Percentiles rank a stretch among this genome's conserved stretches.
These are phyloP conservation scores for Falcunculus frontatus DNA, from an alignment of 2,113 vertebrate species.

Conservation along the genomic window DNA sequence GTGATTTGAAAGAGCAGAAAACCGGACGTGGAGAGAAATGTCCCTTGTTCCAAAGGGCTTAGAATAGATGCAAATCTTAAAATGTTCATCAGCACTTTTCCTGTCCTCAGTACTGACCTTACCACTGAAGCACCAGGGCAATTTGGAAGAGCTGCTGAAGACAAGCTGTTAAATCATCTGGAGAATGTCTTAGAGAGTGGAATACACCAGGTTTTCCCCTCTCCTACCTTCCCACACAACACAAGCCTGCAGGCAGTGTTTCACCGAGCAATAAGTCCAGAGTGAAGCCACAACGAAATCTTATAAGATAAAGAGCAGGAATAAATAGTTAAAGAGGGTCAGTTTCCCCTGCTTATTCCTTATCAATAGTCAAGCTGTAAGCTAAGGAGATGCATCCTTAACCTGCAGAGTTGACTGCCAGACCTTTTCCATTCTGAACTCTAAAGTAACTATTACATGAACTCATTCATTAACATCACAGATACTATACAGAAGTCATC, in stretches of 20 bases:
- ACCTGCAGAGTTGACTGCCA: neutral
- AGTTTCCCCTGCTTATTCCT: neutral
- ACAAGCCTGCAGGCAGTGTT: neutral
- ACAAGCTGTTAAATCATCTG: neutral
- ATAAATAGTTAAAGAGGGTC: conserved; percentile 46
- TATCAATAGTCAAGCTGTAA: conserved; percentile 1
- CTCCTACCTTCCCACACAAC: neutral
- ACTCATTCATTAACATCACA: neutral
- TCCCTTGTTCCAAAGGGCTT: neutral
- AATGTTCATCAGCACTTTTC: neutral
- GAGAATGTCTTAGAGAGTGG: neutral
- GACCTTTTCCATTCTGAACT: neutral
- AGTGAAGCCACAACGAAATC: neutral
- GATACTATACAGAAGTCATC: neutral
- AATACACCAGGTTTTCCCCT: neutral
- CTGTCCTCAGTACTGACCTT: neutral
- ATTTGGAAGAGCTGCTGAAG: neutral
- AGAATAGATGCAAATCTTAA: neutral
- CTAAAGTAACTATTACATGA: neutral
- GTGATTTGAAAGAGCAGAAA: neutral
- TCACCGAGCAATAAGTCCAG: neutral
- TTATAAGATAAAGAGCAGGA: neutral
- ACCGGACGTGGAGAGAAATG: neutral
- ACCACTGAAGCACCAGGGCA: neutral
- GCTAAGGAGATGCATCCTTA: conserved; percentile 12